These are phyloP conservation scores for Thysanoteuthis rhombus DNA, from an alignment of 2,888 invertebrate genomes.

Conservation along the genomic window DNA sequence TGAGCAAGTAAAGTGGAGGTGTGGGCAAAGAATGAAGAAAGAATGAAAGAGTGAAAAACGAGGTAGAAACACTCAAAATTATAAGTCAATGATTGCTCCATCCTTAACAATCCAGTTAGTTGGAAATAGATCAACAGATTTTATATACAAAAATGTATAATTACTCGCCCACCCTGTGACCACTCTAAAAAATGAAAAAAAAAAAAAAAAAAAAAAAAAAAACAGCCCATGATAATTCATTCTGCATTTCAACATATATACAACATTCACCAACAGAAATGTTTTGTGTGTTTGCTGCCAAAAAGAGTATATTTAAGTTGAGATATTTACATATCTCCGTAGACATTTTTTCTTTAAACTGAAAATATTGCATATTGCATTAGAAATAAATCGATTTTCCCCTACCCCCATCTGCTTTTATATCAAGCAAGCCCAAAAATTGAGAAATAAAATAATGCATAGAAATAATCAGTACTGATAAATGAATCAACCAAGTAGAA, in stretches of 20 bases:
- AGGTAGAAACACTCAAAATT: not conserved
- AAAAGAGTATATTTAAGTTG: not conserved
- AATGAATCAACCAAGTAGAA: not conserved
- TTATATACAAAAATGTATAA: not conserved
- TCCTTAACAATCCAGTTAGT: constrained; percentile 12
- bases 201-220: not conserved
- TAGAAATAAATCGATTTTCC: not conserved
- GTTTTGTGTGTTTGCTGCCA: not conserved
- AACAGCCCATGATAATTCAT: not conserved
- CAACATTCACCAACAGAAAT: not conserved
- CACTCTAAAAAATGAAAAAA: not conserved
- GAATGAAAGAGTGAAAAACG: not conserved
- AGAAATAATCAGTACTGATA: not conserved
- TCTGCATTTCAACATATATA: not conserved
- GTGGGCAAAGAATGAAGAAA: not conserved
- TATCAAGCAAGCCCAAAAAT: not conserved
- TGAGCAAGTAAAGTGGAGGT: not conserved
- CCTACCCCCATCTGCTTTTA: not conserved
- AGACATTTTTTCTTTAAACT: not conserved
- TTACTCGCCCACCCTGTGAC: not conserved
- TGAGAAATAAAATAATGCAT: no score
- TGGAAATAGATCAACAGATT: not conserved
- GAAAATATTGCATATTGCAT: not conserved
- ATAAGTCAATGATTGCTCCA: not conserved
- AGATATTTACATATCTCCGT: not conserved